Percentiles rank a stretch among this genome's conserved stretches.
phyloP scores from a whole-genome alignment of 2,888 invertebrate genomes.

The Agrochola macilenta region DNA sequence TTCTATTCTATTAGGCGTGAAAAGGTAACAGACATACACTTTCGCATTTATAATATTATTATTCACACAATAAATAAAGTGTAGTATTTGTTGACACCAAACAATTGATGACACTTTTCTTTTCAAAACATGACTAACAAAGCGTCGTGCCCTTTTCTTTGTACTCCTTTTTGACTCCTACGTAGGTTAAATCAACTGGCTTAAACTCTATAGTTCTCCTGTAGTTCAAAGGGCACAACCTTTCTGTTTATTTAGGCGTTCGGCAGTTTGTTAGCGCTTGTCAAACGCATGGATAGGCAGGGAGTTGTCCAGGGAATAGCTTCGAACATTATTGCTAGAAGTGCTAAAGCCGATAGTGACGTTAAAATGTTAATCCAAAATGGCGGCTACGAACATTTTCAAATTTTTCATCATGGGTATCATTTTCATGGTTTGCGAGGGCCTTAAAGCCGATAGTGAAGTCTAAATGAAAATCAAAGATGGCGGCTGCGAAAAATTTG shows the following conservation, averaged over 20 bases:
- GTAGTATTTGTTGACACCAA: not conserved
- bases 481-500: too few relatives aligned
- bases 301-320: not conserved
- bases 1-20: too few relatives aligned
- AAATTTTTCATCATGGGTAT: too few relatives aligned
- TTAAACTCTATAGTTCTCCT: not conserved
- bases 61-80: too few relatives aligned
- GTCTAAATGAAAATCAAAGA: too few relatives aligned
- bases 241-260: conserved; percentile 13
- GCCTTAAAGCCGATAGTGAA: too few relatives aligned
- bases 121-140: conserved; percentile 3
- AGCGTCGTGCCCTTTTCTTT: conserved; percentile 2
- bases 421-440: too few relatives aligned
- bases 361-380: too few relatives aligned
- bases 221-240: conserved; percentile 31
- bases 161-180: not conserved
- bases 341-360: too few relatives aligned
- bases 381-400: too few relatives aligned
- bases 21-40: too few relatives aligned
- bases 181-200: conserved; percentile 16
- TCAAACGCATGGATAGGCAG: conserved; percentile 2
- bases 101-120: not conserved
- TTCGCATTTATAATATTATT: too few relatives aligned
- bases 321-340: not conserved
- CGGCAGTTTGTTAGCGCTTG: conserved; percentile 20